Percentiles rank a stretch among this genome's conserved stretches.
phyloP scores from a whole-genome alignment of 2,113 vertebrate genomes.

The Tamias sibiricus region DNA sequence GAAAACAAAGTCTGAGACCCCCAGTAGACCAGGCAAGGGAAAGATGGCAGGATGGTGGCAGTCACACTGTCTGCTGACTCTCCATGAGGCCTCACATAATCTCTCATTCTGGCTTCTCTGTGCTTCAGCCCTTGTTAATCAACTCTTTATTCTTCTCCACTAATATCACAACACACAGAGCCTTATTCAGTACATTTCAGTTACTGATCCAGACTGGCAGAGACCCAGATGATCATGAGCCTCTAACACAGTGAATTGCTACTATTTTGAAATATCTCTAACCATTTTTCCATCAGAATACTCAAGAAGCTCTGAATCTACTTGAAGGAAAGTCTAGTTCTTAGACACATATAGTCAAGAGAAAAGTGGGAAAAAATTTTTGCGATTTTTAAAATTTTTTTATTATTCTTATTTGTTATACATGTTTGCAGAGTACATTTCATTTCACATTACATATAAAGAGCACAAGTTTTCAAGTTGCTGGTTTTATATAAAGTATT shows the following conservation, averaged over 20 bases:
- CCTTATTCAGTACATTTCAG: background rate
- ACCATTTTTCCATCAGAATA: constrained; percentile 41
- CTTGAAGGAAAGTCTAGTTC: background rate
- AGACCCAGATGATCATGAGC: background rate
- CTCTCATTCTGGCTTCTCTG: background rate
- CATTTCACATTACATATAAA: too few species aligned
- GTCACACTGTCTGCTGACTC: too few species aligned
- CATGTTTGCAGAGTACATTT: too few species aligned
- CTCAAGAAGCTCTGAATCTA: background rate
- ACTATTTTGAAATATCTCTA: background rate
- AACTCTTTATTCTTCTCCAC: background rate
- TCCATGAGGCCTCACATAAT: background rate
- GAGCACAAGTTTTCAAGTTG: too few species aligned
- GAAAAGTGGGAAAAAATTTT: too few species aligned
- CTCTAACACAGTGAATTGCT: background rate
- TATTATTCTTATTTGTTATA: too few species aligned
- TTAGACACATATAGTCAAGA: background rate
- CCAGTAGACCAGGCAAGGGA: background rate
- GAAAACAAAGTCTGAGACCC: background rate
- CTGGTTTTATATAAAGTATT: too few species aligned
- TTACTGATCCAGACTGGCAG: background rate
- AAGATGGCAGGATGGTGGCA: background rate
- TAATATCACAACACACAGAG: background rate
- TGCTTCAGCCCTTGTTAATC: background rate
- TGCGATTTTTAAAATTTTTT: too few species aligned